Conservation (phyloP, 2,888 invertebrate species). For the Polydrusus pterygomalis region DNA sequence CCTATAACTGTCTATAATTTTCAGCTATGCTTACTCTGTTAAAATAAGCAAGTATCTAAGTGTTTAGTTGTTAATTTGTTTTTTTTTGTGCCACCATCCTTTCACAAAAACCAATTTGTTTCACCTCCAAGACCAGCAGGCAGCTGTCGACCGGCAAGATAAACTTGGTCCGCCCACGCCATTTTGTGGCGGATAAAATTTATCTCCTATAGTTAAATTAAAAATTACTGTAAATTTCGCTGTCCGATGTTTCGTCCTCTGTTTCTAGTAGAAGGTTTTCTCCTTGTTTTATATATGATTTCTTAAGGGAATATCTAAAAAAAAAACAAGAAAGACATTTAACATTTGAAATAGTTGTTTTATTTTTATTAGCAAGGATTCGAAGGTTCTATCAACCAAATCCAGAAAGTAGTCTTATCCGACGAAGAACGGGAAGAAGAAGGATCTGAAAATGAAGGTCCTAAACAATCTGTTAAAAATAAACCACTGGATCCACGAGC, state of each 20-base stretch:
- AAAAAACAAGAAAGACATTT: not conserved
- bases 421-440: slow-evolving; percentile 58
- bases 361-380: slow-evolving; percentile 78
- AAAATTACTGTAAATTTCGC: slow-evolving; percentile 5
- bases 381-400: slow-evolving; percentile 80
- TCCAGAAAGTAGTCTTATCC: slow-evolving; percentile 73
- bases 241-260: not conserved
- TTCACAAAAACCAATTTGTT: not conserved
- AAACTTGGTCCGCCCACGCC: slow-evolving; percentile 22
- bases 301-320: not conserved
- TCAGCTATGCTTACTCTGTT: no score
- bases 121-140: not conserved
- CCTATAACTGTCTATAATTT: no score
- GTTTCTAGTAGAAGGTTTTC: not conserved
- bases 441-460: slow-evolving; percentile 60
- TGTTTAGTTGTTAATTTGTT: no score
- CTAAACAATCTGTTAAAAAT: slow-evolving; percentile 62
- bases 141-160: slow-evolving; percentile 15
- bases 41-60: no score
- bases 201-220: slow-evolving; percentile 12
- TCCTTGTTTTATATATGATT: slow-evolving; percentile 4
- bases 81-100: no score
- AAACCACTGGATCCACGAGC: slow-evolving; percentile 82
- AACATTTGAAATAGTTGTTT: no score
- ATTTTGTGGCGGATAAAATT: slow-evolving; percentile 14